Base-by-base conservation (phyloP, 2,888 invertebrate genomes). In the Brachyptera putata region DNA sequence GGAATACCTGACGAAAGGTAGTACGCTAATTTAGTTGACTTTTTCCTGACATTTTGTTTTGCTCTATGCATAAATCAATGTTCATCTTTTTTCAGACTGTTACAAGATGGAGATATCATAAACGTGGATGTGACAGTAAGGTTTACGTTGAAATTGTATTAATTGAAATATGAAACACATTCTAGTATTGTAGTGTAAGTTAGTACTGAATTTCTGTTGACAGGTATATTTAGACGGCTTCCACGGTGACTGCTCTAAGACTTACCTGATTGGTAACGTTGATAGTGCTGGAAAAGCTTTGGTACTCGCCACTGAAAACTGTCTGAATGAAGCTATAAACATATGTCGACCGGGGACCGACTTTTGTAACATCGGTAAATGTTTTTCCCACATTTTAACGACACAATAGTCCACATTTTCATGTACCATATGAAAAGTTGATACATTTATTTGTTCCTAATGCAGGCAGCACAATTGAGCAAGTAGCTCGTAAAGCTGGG, bases 241-340 rank as follows among this genome's bases (percentile, higher is more conserved):
- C 73, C 95, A 96, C 77, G 96, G 96, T 3, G 96, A 96, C 73
- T 92, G 94, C 70, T 93, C 94, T 2, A 85, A 85, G 71, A 95
- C 94, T 21, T 93, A 86, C 77, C 69, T 84, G 43, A 82, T 95
- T n/a, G 95, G 94, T 0, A 75, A 87, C 66, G 91, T 91, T 0
- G 94, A 95, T 75, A 79, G 83, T 30, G 76, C 77, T 67, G 94
- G 89, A 0, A 74, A 76, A 64, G 77, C 82, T 64, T 79, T 97
- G 57, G 85, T 94, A 1, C 69, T 79, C 58, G 78, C 84, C 1
- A 87, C 93, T 0, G 81, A 86, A 71, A 77, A 83, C 63, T 91
- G 91, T 69, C 77, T 93, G 30, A 72, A 84, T 62, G 77, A 79
- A 58, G 84, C 81, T 2, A 80, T 84, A 46, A 65, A 70, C 25